These are phyloP conservation scores for Heliconius sara DNA, from an alignment of 2,888 invertebrate species.

Conservation along the genomic window DNA sequence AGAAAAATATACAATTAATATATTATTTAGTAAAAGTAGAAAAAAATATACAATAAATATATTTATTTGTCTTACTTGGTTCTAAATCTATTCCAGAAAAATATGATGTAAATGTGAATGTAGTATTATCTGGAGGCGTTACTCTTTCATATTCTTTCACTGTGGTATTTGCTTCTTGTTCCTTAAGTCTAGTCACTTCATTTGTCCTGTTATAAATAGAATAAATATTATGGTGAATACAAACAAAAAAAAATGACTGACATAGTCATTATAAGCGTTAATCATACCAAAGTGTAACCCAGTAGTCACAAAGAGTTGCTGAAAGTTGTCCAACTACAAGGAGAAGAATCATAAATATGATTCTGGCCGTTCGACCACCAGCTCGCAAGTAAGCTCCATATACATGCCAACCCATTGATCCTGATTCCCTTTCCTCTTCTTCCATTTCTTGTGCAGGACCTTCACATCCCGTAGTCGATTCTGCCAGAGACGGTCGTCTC, in stretches of 20 bases:
- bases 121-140: constrained; percentile 58
- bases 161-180: constrained; percentile 69
- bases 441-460: constrained; percentile 83
- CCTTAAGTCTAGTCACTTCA: constrained; percentile 76
- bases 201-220: constrained; percentile 67
- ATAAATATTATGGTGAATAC: background rate
- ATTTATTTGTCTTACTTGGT: constrained; percentile 59
- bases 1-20: background rate
- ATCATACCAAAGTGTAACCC: constrained; percentile 88
- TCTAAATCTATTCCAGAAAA: constrained; percentile 67
- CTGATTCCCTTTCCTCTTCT: constrained; percentile 85
- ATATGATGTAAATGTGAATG: constrained; percentile 68
- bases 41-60: background rate
- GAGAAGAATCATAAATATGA: constrained; percentile 81
- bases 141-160: constrained; percentile 65
- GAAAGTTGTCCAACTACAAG: constrained; percentile 86
- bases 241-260: background rate
- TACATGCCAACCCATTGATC: constrained; percentile 86
- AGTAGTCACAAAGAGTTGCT: constrained; percentile 89
- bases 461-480: constrained; percentile 73
- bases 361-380: constrained; percentile 81
- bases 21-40: background rate
- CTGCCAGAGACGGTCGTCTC: constrained; percentile 76
- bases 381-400: constrained; percentile 86
- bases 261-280: background rate